Evolutionary conservation across 2,888 invertebrate species (phyloP).

Genomic region (Nipponacmea schrenckii): DNA sequence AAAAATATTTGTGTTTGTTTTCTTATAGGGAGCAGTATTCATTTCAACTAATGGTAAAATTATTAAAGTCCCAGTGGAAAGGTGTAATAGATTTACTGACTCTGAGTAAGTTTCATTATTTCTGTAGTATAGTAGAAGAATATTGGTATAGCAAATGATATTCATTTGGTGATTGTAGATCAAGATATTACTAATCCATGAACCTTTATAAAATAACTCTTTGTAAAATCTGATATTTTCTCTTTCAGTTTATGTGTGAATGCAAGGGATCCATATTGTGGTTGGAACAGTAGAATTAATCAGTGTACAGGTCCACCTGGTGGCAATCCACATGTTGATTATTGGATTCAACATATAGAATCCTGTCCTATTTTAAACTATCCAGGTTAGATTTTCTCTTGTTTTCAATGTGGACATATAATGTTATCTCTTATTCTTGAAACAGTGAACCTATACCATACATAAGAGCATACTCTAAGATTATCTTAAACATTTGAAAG

Average conservation of each 20-base stretch:
- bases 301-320: conserved; percentile 79
- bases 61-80: conserved; percentile 80
- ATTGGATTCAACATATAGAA: conserved; percentile 80
- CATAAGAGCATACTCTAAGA: no score
- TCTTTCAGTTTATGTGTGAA: conserved; percentile 75
- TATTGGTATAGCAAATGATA: no score
- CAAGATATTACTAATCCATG: no score
- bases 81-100: conserved; percentile 80
- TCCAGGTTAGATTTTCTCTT: conserved; percentile 42
- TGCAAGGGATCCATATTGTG: conserved; percentile 93
- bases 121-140: no score
- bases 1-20: neutral
- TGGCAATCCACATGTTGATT: conserved; percentile 74
- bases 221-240: neutral
- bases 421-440: no score
- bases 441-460: no score
- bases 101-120: conserved; percentile 56
- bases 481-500: no score
- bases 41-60: conserved; percentile 78
- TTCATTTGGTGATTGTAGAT: no score
- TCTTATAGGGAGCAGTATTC: conserved; percentile 78
- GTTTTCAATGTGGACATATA: no score
- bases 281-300: conserved; percentile 85
- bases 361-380: conserved; percentile 75
- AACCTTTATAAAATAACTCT: neutral